Evolutionary conservation across 2,113 vertebrate species (phyloP).

Genomic region (Bos indicus): DNA sequence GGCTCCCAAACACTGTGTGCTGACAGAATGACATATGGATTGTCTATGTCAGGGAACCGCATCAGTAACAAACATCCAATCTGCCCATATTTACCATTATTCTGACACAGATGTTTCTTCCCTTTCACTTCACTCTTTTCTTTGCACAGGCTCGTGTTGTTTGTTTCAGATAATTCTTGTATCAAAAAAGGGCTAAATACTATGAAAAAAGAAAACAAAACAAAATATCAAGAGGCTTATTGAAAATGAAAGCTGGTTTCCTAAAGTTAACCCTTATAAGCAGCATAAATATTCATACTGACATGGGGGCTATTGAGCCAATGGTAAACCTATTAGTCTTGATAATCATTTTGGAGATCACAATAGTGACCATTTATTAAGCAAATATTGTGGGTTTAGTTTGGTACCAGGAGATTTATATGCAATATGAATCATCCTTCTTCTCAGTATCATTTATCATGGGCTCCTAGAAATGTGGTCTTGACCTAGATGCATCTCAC

Average conservation of each 20-base stretch:
- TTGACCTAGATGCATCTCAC: background rate
- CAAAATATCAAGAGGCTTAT: background rate
- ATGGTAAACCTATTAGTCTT: background rate
- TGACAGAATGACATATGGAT: conserved; percentile 17
- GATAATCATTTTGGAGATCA: background rate
- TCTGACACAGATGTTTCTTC: conserved; percentile 1
- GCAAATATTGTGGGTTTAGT: background rate
- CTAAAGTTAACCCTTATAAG: background rate
- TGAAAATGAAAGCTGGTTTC: background rate
- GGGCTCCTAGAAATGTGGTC: fast-evolving
- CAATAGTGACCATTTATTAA: background rate
- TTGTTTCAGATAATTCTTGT: conserved; percentile 5
- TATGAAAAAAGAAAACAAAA: conserved; percentile 17
- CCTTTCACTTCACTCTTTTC: background rate
- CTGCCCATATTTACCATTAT: background rate
- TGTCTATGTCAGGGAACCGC: background rate
- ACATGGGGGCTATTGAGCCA: background rate
- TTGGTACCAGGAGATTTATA: background rate
- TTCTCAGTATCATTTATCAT: background rate
- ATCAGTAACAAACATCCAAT: background rate
- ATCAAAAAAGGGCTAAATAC: background rate
- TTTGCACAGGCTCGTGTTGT: background rate
- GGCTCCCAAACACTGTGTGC: background rate
- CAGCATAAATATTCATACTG: background rate
- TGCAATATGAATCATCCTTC: background rate